Conservation (phyloP, 2,113 vertebrate genomes). For the Mystacornis crossleyi region DNA sequence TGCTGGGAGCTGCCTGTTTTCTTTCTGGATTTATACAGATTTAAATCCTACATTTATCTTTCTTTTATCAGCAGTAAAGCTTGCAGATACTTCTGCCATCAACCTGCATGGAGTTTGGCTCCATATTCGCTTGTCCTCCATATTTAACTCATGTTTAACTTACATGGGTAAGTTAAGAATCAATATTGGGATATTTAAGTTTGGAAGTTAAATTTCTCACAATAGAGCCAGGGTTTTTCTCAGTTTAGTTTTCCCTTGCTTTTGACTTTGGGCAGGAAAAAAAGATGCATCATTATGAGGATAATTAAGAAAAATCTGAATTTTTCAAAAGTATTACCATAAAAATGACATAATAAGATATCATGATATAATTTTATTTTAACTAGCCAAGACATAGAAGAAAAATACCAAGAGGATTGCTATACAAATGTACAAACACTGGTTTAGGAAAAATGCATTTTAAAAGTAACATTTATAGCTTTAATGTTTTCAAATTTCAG, state of each 20-base stretch:
- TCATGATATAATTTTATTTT: neutral
- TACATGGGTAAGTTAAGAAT: neutral
- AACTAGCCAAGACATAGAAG: neutral
- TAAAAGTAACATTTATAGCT: neutral
- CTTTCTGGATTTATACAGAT: constrained; percentile 30
- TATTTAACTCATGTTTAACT: constrained; percentile 4
- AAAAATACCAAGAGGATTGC: neutral
- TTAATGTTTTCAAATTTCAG: neutral
- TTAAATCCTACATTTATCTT: constrained; percentile 33
- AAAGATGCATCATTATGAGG: neutral
- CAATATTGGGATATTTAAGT: neutral
- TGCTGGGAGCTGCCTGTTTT: constrained; percentile 31
- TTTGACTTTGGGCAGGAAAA: neutral
- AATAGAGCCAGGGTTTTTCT: neutral
- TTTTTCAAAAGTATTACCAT: neutral
- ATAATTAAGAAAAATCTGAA: neutral
- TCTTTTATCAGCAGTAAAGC: constrained; percentile 23
- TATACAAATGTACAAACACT: neutral
- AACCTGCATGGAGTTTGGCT: neutral
- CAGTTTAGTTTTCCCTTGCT: neutral
- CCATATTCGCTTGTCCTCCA: neutral
- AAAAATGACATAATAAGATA: neutral
- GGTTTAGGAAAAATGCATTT: neutral
- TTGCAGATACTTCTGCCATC: constrained; percentile 13
- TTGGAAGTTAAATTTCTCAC: neutral